A percentile compares a stretch with the other conserved stretches of the same genome.
Conservation (phyloP, 2,888 invertebrate genomes). For the Polyommatus icarus region DNA sequence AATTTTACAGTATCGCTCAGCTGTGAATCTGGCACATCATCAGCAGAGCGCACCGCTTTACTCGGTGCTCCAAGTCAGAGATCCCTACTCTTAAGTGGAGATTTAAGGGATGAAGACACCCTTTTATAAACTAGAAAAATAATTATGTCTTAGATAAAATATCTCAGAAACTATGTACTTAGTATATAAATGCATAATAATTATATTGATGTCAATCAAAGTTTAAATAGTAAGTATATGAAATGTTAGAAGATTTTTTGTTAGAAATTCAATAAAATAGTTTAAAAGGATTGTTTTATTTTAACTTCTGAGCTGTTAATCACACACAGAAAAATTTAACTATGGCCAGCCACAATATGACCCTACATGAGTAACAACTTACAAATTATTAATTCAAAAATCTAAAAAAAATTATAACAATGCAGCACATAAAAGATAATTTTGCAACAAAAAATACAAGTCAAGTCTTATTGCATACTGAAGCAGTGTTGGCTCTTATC, state of each 20-base stretch:
- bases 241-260: not conserved
- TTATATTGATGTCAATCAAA: not conserved
- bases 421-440: not conserved
- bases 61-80: conserved; percentile 88
- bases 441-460: not conserved
- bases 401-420: not conserved
- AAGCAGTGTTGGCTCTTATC: not conserved
- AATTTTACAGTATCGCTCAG: conserved; percentile 79
- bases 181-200: not conserved
- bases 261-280: not conserved
- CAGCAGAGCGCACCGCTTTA: conserved; percentile 83
- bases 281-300: conserved; percentile 7
- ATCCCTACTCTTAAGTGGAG: conserved; percentile 87
- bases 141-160: not conserved
- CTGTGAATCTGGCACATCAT: conserved; percentile 81
- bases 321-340: not conserved
- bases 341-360: conserved; percentile 5
- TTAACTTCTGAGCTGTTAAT: not conserved
- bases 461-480: not conserved
- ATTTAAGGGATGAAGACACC: conserved; percentile 92
- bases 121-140: conserved; percentile 81
- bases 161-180: not conserved
- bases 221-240: not conserved
- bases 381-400: not conserved
- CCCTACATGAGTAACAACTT: not conserved